A percentile compares a stretch with the other conserved stretches of the same genome.
phyloP scores from a whole-genome alignment of 2,888 invertebrate genomes.

The Nomada fucata region DNA sequence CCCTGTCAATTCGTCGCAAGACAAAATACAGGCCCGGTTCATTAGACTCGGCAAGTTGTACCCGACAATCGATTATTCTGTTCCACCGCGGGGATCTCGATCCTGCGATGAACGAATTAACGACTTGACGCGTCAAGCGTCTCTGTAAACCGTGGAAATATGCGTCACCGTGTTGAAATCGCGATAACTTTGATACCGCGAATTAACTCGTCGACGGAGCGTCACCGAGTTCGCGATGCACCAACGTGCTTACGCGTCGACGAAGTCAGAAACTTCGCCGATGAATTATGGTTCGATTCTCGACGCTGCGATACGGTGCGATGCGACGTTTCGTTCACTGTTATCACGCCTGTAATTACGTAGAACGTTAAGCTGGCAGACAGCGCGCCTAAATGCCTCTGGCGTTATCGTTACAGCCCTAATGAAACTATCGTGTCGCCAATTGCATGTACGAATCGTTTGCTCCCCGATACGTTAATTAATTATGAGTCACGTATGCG shows the following conservation, averaged over 20 bases:
- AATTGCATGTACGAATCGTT: conserved; percentile 42
- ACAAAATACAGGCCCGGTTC: background rate
- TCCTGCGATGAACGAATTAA: conserved; percentile 22
- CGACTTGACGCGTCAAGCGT: background rate
- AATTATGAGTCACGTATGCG: conserved; percentile 19
- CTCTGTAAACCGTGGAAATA: conserved; percentile 23
- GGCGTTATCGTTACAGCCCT: conserved; percentile 39
- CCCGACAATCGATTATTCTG: background rate
- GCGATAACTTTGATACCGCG: conserved; percentile 42
- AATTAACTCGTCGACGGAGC: conserved; percentile 33
- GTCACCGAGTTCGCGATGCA: conserved; percentile 20
- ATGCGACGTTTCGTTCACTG: conserved; percentile 10
- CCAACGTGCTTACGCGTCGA: conserved; percentile 20
- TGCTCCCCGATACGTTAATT: conserved; percentile 42
- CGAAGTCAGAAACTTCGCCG: conserved; percentile 6
- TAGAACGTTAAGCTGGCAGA: conserved; percentile 27
- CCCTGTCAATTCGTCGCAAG: background rate
- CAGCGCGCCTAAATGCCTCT: conserved; percentile 15
- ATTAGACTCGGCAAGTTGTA: background rate
- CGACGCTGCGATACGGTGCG: conserved; percentile 1
- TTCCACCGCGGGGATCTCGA: background rate
- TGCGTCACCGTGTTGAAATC: conserved; percentile 12
- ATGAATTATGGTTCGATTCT: conserved; percentile 48
- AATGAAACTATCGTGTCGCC: conserved; percentile 51
- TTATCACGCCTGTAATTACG: conserved; percentile 44